Evolutionary conservation across 2,888 invertebrate species (phyloP), one percentile per base, ranked within the genome.

Genomic region (Agrilus mali): DNA sequence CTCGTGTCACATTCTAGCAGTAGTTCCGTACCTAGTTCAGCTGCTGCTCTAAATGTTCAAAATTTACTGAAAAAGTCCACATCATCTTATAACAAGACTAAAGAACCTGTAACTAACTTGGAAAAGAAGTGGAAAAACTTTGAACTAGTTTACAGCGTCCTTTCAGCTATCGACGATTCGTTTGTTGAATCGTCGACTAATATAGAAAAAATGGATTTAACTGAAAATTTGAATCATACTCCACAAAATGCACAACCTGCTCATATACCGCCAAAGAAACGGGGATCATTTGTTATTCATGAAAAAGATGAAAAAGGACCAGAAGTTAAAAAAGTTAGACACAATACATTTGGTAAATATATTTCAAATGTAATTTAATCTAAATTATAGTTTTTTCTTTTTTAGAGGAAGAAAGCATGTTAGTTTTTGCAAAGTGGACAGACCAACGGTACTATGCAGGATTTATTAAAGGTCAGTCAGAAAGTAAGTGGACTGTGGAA

Each of bases 361-460:
- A 36, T 15, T n/a, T 15, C 1, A 5, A 5, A 14, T 14, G 3
- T n/a, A 13, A n/a, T 17, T 13, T 20, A 5, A 5, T 12, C 16
- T 36, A 12, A 16, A n/a, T 7, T 36, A n/a, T 7, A 4, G 3
- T 16, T 22, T 20, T 38, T 12, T 31, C 40, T 7, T 17, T 22
- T 6, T 22, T 38, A 13, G 33, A 36, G 13, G 41, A 38, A 16
- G 44, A 40, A 6, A 49, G 49, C 16, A 38, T 36, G 8, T 39
- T 35, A 13, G 79, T 79, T 0, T 68, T 80, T 50, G 81, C 80
- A 1, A 77, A 77, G 59, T 81, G 81, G 80, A 73, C 75, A 0
- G 80, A 81, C 55, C 78, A 76, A 47, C 80, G 78, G 51, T 82
- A 81, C 52, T 77, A 80, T 0, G 81, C 79, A 0, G 72, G 65